These are phyloP conservation scores for human (Homo sapiens) DNA, from an alignment of 2,113 vertebrate species.

Conservation along the genomic window DNA sequence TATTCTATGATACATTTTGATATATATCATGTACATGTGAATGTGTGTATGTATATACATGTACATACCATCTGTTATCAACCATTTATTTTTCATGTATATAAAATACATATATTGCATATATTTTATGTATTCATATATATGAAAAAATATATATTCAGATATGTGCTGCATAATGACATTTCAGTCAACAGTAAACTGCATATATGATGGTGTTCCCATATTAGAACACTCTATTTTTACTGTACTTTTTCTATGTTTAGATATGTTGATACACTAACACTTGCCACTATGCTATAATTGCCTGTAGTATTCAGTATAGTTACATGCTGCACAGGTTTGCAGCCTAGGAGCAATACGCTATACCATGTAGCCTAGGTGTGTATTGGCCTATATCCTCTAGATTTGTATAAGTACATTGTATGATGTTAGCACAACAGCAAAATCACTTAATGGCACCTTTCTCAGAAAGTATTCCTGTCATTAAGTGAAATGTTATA, in stretches of 20 bases:
- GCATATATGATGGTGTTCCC: neutral
- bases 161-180: neutral
- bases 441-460: neutral
- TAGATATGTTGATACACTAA: neutral
- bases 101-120: neutral
- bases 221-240: neutral
- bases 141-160: neutral
- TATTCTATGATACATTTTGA: neutral
- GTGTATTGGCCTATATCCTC: neutral
- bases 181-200: neutral
- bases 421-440: neutral
- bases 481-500: neutral
- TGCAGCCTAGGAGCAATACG: neutral
- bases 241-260: neutral
- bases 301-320: neutral
- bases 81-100: neutral
- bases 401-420: neutral
- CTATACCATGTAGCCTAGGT: neutral
- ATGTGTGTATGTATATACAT: neutral
- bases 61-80: neutral
- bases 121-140: neutral
- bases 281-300: neutral
- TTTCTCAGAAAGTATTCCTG: neutral
- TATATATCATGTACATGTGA: neutral
- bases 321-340: neutral